phyloP scores from a whole-genome alignment of 2,797 vertebrate genomes.

The Tokudaia muenninki region DNA sequence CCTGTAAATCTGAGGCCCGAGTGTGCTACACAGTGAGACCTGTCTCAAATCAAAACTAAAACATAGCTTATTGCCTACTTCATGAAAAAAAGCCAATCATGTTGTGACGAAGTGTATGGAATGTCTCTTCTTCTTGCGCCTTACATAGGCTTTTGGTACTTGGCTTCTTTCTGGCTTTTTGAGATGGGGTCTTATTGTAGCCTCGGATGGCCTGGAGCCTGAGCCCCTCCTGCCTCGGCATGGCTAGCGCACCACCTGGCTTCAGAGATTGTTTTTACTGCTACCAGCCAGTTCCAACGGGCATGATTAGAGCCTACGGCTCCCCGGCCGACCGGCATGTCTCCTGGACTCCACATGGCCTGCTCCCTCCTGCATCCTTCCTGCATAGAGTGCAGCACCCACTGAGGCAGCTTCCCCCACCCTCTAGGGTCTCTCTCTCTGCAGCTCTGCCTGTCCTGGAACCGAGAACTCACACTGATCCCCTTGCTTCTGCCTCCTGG shows the following conservation, averaged over 20 bases:
- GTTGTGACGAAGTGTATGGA: neutral
- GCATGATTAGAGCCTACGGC: neutral
- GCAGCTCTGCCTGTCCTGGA: neutral
- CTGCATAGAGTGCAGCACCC: neutral
- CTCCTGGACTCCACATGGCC: neutral
- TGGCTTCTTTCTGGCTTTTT: neutral
- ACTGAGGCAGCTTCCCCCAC: neutral
- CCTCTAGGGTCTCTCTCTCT: neutral
- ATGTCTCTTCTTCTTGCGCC: neutral
- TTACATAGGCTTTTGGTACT: neutral
- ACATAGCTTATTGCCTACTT: neutral
- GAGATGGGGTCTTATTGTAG: neutral
- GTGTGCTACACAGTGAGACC: neutral
- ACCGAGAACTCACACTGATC: neutral
- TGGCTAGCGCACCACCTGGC: neutral
- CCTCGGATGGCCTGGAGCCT: neutral
- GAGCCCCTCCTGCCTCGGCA: neutral
- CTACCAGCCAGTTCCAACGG: neutral
- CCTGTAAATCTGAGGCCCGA: neutral
- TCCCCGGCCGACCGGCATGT: neutral
- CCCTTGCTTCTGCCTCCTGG: neutral
- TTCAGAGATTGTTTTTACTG: neutral
- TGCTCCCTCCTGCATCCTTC: neutral
- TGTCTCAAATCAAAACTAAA: neutral
- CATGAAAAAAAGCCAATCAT: neutral